Conservation (phyloP, 2,888 invertebrate genomes). For the Euzetes globulus region DNA sequence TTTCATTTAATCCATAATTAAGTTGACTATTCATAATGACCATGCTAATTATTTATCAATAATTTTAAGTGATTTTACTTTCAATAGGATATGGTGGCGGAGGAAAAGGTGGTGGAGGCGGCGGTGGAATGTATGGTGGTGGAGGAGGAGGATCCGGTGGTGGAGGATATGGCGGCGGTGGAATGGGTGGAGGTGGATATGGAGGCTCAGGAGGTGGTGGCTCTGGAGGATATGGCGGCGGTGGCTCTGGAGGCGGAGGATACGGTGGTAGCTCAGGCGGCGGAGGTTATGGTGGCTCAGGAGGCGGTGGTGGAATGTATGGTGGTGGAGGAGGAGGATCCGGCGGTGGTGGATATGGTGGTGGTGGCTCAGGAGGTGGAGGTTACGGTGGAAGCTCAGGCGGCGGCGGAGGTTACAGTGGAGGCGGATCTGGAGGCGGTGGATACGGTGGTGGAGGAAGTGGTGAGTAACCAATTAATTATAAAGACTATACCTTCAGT, state of each 20-base stretch:
- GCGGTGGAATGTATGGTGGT: constrained; percentile 21
- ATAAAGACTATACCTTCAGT: too few species aligned
- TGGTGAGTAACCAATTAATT: too few species aligned
- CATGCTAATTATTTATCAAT: too few species aligned
- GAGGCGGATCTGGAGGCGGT: not conserved
- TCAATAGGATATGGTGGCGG: too few species aligned
- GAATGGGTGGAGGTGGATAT: constrained; percentile 19
- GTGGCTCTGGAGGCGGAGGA: not conserved
- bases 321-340: not conserved
- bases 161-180: constrained; percentile 5
- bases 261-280: not conserved
- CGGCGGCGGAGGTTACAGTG: not conserved
- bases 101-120: not conserved
- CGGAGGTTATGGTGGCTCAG: not conserved
- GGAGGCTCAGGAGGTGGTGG: not conserved
- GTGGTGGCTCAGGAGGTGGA: not conserved
- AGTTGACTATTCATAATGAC: not conserved
- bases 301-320: not conserved
- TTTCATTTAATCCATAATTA: not conserved
- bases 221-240: not conserved
- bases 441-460: not conserved
- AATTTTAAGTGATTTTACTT: too few species aligned
- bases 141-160: constrained; percentile 14
- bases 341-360: not conserved
- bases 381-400: not conserved